phyloP scores from a whole-genome alignment of 1,140 invertebrate genomes.

The Monochamus saltuarius region DNA sequence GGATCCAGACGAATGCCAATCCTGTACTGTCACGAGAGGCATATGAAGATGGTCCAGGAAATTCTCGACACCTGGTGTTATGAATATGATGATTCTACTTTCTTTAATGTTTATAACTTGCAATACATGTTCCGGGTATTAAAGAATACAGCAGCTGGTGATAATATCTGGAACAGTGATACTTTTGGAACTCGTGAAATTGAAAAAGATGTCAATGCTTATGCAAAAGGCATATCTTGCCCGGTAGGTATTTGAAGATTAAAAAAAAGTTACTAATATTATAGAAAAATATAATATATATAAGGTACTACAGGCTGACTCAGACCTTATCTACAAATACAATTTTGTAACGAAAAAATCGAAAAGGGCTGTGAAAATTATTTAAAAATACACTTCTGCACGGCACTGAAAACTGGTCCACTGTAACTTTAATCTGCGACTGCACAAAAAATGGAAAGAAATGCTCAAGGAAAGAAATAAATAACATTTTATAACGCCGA shows the following conservation, averaged over 20 bases:
- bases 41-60: conserved; percentile 45
- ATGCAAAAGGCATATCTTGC: conserved; percentile 54
- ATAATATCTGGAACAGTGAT: conserved; percentile 46
- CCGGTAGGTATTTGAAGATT: conserved; percentile 50
- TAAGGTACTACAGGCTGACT: no score
- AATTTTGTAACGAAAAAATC: no score
- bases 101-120: conserved; percentile 58
- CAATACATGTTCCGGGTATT: conserved; percentile 55
- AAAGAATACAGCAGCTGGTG: conserved; percentile 48
- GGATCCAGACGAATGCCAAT: conserved; percentile 47
- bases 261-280: no score
- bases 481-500: no score
- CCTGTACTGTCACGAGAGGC: conserved; percentile 55
- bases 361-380: no score
- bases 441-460: no score
- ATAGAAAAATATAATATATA: no score
- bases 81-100: conserved; percentile 40
- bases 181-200: conserved; percentile 54
- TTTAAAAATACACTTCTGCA: no score
- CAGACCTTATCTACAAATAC: no score
- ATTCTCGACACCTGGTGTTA: conserved; percentile 52
- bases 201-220: conserved; percentile 56
- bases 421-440: no score
- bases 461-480: no score
- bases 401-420: no score